A percentile compares a stretch with the other conserved stretches of the same genome.
phyloP scores from a whole-genome alignment of 2,888 invertebrate species.

The Drosophila mimica region DNA sequence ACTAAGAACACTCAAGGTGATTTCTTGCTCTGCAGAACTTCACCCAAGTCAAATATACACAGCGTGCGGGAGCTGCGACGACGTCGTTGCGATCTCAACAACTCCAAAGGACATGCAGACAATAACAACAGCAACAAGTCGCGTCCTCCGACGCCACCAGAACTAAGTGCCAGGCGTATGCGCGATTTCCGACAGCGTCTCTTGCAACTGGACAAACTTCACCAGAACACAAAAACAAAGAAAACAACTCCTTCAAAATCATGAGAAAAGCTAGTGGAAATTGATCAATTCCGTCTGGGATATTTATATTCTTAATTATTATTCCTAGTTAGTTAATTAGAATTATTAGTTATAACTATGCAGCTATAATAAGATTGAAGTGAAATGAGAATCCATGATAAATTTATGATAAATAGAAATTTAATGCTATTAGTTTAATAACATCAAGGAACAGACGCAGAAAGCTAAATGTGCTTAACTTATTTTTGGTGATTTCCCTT shows the following conservation, averaged over 20 bases:
- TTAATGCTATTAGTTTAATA: background rate
- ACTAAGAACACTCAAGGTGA: background rate
- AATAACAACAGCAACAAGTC: background rate
- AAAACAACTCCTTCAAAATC: background rate
- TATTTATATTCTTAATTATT: background rate
- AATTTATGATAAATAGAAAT: background rate
- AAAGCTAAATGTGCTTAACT: background rate
- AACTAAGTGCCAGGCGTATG: background rate
- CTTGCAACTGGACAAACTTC: constrained; percentile 1
- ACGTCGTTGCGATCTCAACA: background rate
- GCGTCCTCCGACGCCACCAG: constrained; percentile 1
- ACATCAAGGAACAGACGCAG: background rate
- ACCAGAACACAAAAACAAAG: background rate
- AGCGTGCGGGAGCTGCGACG: too few species aligned
- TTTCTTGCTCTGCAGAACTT: too few species aligned
- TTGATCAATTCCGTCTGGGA: background rate
- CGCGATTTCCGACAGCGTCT: constrained; percentile 17
- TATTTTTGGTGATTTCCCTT: background rate
- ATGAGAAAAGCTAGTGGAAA: background rate
- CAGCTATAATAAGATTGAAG: too few species aligned
- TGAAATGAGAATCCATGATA: background rate
- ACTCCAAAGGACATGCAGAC: background rate
- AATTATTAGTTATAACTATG: too few species aligned
- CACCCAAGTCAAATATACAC: too few species aligned
- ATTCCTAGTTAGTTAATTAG: background rate